Evolutionary conservation across 30 jellyfish, hydroid and myxozoan genomes (phyloP), one percentile per base, ranked within the genome.

Genomic region (Hydractinia symbiolongicarpus): DNA sequence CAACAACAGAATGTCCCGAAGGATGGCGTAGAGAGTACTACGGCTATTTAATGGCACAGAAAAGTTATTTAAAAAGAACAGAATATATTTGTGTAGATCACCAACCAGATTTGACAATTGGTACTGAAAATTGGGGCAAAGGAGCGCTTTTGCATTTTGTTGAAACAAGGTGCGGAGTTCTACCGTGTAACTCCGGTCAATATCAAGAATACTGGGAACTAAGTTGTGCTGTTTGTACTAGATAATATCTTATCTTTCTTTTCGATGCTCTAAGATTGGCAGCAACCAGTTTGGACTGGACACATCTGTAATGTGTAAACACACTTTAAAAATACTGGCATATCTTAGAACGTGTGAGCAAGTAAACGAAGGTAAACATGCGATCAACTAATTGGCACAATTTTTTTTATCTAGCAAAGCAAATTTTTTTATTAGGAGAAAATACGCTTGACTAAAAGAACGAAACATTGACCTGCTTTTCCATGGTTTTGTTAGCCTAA

Each of bases 11-110:
- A 11, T 94, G 99, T 67, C 99, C 99, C 5, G 20, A 30, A 9
- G 95, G 89, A 0, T 94, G 99, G 99, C 69, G 73, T 52, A 73
- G 71, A 55, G 99, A 94, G 52, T 94, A 88, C 61, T 50, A 82
- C n/a, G 99, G 99, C 5, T 94, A 82, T 74, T 13, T 64, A 13
- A 94, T 94, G 99, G 91, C 99, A n/a, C 99, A 94, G 16, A 77
- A 70, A 78, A 84, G 74, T 72, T 76, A 73, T 15, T 71, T 88
- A 11, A 77, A 77, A 40, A 79, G 99, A 17, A 94, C 99, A n/a
- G 99, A 94, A 72, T 94, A 82, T 60, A 94, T 94, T 52, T 94
- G 99, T 54, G 99, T 94, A 54, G 99, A 94, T 61, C 89, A 83
- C 1, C 50, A 72, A 49, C 96, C 99, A 5, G 93, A 88, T 5